Percentiles rank a stretch among this genome's conserved stretches.
These are phyloP conservation scores for Zapus hudsonius DNA, from an alignment of 2,113 vertebrate genomes.

Conservation along the genomic window DNA sequence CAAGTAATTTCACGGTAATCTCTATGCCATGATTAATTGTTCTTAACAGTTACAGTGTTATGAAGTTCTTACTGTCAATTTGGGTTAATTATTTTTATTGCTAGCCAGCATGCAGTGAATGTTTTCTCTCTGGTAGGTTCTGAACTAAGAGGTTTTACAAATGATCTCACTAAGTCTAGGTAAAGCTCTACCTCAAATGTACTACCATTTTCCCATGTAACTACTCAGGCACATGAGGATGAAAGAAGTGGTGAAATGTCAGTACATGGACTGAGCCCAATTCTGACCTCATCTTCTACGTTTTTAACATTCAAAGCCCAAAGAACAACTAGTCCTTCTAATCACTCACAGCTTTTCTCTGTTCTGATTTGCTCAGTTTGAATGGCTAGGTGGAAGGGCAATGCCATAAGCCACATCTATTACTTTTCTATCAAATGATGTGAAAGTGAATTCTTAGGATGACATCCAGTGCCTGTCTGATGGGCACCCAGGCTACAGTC, in stretches of 20 bases:
- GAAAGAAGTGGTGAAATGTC: slow-evolving; percentile 38
- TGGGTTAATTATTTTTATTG: background rate
- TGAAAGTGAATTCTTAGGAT: background rate
- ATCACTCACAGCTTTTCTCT: background rate
- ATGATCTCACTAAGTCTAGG: background rate
- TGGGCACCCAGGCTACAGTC: background rate
- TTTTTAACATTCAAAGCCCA: slow-evolving; percentile 25
- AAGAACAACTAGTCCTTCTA: background rate
- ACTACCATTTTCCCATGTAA: slow-evolving; percentile 11
- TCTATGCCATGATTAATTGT: background rate
- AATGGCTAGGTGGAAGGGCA: background rate
- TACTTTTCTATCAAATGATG: background rate
- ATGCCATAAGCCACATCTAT: background rate
- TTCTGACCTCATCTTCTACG: slow-evolving; percentile 25
- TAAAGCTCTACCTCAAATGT: background rate
- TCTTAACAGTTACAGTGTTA: background rate
- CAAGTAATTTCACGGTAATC: background rate
- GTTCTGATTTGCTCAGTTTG: background rate
- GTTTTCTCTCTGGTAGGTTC: background rate
- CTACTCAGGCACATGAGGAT: background rate
- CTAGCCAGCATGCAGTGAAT: background rate
- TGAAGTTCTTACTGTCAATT: background rate
- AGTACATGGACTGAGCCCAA: background rate
- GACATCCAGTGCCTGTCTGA: background rate
- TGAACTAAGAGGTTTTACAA: background rate